Percentiles rank a stretch among this genome's conserved stretches.
phyloP scores from a whole-genome alignment of 2,797 vertebrate species.

The Parauchenoglanis punctatus region DNA sequence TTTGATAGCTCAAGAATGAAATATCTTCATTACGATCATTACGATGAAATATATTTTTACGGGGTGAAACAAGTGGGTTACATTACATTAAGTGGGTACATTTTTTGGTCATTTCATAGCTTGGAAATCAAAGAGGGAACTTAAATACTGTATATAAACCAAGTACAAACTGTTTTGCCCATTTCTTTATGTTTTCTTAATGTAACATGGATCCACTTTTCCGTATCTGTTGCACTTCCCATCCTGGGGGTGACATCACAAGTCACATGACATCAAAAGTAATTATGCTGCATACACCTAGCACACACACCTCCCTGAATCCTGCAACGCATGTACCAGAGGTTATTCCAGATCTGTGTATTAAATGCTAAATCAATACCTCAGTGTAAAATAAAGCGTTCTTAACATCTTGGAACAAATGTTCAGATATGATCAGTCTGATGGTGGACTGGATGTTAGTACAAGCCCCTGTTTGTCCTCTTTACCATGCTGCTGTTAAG shows the following conservation, averaged over 20 bases:
- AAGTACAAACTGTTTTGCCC: neutral
- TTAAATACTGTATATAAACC: neutral
- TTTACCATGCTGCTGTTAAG: constrained; percentile 84
- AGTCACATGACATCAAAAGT: neutral
- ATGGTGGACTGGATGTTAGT: constrained; percentile 35
- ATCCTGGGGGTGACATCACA: neutral
- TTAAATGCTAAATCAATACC: neutral
- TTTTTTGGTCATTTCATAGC: neutral
- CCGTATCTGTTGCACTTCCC: neutral
- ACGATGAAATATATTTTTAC: neutral
- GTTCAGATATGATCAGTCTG: constrained; percentile 36
- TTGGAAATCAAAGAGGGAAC: neutral
- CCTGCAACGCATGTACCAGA: constrained; percentile 4
- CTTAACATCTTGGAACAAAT: neutral
- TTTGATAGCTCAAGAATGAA: neutral
- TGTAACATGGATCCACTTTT: neutral
- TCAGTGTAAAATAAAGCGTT: neutral
- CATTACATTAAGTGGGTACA: neutral
- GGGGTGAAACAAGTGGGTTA: neutral
- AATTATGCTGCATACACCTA: neutral
- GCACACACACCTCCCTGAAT: neutral
- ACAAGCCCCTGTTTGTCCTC: constrained; percentile 58
- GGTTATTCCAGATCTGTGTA: neutral
- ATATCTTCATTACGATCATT: neutral
- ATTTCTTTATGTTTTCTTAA: neutral